Evolutionary conservation across 2,888 invertebrate genomes (phyloP).

Genomic region (Glaucopsyche alexis): DNA sequence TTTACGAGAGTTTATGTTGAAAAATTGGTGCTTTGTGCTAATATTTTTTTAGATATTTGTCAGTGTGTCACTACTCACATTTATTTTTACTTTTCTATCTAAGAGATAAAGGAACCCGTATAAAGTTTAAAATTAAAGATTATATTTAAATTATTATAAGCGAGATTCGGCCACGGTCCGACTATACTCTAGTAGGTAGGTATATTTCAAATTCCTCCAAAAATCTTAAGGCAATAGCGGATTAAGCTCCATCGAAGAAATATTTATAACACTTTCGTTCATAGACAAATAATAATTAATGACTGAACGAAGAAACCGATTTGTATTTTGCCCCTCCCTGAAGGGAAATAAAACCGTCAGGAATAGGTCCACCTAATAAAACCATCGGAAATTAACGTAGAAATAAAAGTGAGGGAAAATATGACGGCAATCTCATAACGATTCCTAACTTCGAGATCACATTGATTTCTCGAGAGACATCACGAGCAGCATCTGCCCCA

Average conservation of each 20-base stretch:
- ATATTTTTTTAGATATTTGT: too few relatives aligned
- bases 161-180: too few relatives aligned
- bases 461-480: slow-evolving; percentile 77
- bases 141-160: too few relatives aligned
- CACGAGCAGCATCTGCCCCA: slow-evolving; percentile 66
- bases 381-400: background rate
- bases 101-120: too few relatives aligned
- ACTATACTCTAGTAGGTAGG: too few relatives aligned
- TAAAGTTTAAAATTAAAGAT: too few relatives aligned
- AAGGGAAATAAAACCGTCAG: background rate
- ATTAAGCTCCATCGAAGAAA: background rate
- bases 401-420: slow-evolving; percentile 27
- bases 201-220: too few relatives aligned
- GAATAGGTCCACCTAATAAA: background rate
- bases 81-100: too few relatives aligned
- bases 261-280: background rate
- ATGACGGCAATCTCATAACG: slow-evolving; percentile 30
- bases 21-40: too few relatives aligned
- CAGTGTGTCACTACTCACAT: too few relatives aligned
- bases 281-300: background rate
- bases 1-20: too few relatives aligned
- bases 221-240: too few relatives aligned
- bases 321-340: background rate
- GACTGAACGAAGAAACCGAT: background rate
- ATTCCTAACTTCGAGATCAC: slow-evolving; percentile 63